Evolutionary conservation across 1,140 invertebrate species (phyloP).

Genomic region (Aleiodes sp.): DNA sequence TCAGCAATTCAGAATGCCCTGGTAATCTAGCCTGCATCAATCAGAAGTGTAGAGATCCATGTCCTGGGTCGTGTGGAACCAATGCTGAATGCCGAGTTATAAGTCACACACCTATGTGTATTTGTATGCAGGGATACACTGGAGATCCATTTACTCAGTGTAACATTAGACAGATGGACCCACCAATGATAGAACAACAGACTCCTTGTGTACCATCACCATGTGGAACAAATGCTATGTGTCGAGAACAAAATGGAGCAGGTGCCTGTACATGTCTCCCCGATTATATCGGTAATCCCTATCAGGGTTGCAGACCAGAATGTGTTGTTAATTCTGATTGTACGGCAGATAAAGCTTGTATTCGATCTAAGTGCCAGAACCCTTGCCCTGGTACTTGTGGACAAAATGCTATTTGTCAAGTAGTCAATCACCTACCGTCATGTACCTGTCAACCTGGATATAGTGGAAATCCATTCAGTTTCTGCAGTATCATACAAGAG

Average conservation of each 20-base stretch:
- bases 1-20: slow-evolving; percentile 58
- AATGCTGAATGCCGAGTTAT: slow-evolving; percentile 65
- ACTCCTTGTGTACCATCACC: slow-evolving; percentile 79
- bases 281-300: slow-evolving; percentile 72
- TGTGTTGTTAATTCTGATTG: slow-evolving; percentile 76
- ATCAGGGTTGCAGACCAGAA: slow-evolving; percentile 75
- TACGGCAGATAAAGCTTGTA: slow-evolving; percentile 68
- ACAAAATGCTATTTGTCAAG: slow-evolving; percentile 74
- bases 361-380: slow-evolving; percentile 73
- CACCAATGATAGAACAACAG: slow-evolving; percentile 40
- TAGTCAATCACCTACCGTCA: slow-evolving; percentile 78
- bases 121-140: slow-evolving; percentile 60
- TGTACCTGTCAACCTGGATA: slow-evolving; percentile 75
- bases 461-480: slow-evolving; percentile 75
- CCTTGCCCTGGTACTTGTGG: slow-evolving; percentile 83
- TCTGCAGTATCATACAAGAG: slow-evolving; percentile 41
- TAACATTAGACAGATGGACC: slow-evolving; percentile 30
- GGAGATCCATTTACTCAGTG: slow-evolving; percentile 67
- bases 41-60: slow-evolving; percentile 59
- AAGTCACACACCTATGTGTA: slow-evolving; percentile 66
- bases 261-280: slow-evolving; percentile 71
- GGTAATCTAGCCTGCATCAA: slow-evolving; percentile 60
- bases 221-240: slow-evolving; percentile 80
- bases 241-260: slow-evolving; percentile 69
- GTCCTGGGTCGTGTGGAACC: slow-evolving; percentile 58